A percentile compares a stretch with the other conserved stretches of the same genome.
phyloP scores from a whole-genome alignment of 2,113 vertebrate species.

The Himantopus leucocephalus region DNA sequence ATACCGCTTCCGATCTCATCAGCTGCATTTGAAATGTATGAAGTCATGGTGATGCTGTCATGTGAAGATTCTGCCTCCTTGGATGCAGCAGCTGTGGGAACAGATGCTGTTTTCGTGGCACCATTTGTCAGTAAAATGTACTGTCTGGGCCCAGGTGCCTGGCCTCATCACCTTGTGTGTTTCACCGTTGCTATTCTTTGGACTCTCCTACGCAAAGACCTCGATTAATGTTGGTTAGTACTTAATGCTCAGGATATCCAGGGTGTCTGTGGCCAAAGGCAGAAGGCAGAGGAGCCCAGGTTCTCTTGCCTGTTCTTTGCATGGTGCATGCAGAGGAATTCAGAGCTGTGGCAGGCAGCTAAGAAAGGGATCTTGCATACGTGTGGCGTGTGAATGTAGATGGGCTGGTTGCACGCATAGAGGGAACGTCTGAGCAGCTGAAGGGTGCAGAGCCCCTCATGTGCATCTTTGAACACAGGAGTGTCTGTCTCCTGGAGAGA shows the following conservation, averaged over 20 bases:
- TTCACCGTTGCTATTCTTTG: not conserved
- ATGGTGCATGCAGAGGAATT: not conserved
- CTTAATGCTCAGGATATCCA: not conserved
- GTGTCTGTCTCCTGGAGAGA: not conserved
- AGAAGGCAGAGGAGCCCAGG: not conserved
- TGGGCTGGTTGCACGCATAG: rapidly evolving
- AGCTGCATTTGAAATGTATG: not conserved
- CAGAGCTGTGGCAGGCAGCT: not conserved
- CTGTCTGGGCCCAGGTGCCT: not conserved
- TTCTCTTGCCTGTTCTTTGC: not conserved
- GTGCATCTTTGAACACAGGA: not conserved
- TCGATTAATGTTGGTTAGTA: not conserved
- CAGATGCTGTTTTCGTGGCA: not conserved
- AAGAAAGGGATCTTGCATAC: not conserved
- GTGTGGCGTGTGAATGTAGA: not conserved
- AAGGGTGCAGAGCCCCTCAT: not conserved
- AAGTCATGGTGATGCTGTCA: not conserved
- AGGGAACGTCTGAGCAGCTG: not conserved
- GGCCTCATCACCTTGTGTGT: not conserved
- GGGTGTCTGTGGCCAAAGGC: not conserved
- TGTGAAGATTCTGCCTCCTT: not conserved
- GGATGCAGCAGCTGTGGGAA: not conserved
- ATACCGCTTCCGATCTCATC: not conserved
- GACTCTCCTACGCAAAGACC: not conserved
- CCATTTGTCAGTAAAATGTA: not conserved